Evolutionary conservation across 2,888 invertebrate genomes (phyloP), one percentile per base, ranked within the genome.

Genomic region (Tholera decimalis): DNA sequence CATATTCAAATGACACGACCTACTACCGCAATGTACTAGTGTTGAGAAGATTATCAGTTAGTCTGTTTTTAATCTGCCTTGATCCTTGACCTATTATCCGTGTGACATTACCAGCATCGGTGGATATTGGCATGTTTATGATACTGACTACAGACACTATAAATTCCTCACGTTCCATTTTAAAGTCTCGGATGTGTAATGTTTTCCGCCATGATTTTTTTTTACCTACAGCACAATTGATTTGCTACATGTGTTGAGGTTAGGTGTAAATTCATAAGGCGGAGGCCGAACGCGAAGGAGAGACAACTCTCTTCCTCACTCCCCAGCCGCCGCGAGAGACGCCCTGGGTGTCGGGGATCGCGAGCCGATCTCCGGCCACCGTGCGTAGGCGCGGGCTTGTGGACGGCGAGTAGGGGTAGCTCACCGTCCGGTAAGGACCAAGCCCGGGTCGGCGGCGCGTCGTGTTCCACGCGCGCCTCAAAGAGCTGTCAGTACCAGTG

Each of bases 71-170:
- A 83, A 83, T 82, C 75, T 73, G 72, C 74, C 58, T 72, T 70
- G 74, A 85, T 83, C 89, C 90, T 89, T 90, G 90, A 88, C 89
- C 90, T 79, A 88, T 77, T 80, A 85, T 67, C 46, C 61, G 44
- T 72, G 80, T 76, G 81, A 83, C 80, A 80, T 63, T 73, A 78
- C 67, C 77, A 80, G 72, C 79, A 61, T 78, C 80, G 63, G 73
- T 70, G 61, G 74, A 70, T 84, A 88, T 88, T 88, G 85, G 82
- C 85, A 85, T 84, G 80, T 85, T 85, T 83, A 86, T 82, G 72
- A 82, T 74, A 72, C 77, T 70, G 73, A 72, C 77, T 84, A 73
- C 76, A 69, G 59, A 61, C 75, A 60, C 65, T 77, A 73, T 68
- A 79, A 81, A 82, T 79, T 80, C 72, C 49, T 72, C 44, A 53